Base-by-base conservation (phyloP, 2,797 vertebrate species). In the Urocyon cinereoargenteus region DNA sequence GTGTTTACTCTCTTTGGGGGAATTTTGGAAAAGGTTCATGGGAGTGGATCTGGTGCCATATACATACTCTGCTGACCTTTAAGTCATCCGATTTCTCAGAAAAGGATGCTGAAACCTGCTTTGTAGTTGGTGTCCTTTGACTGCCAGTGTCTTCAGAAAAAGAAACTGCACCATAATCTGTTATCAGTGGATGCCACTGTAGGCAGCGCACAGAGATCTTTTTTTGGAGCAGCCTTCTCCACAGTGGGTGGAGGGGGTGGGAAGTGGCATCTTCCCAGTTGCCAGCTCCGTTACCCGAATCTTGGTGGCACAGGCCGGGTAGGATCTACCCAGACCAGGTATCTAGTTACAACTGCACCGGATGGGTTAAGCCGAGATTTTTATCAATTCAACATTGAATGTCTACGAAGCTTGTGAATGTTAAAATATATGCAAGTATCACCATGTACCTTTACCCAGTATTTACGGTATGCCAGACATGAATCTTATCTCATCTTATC, bases 331-430 rank as follows among this genome's bases (percentile, higher is more conserved):
- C 5, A 21, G 84, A 9, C 31, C 24, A 64, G 26, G 6, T 88
- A 59, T n/a, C 13, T 72, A 45, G 45, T 68, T 89, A 66, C 7
- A 57, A 45, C 45, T 49, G 5, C 4, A 34, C 40, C 28, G 31
- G 5, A 18, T 68, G 40, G 9, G 40, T 92, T 90, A 92, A 86
- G 4, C 22, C 49, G 14, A 49, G 49, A 49, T 77, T 73, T 73
- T 78, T 9, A 84, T 49, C 49, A 93, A 96, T 72, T 83, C 49
- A 92, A 55, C 36, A 68, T 73, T 59, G 78, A 73, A 89, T 59
- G 6, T 61, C n/a, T 45, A 88, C 7, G 3, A 55, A 45, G 7
- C 79, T 24, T 66, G 8, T 82, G 62, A 75, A n/a, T 89, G 59
- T 81, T 84, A 92, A 92, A 92, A 61, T 72, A 72, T 21, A 75